Base-by-base conservation (phyloP, 1,140 invertebrate genomes). In the Bradynema listronoti region DNA sequence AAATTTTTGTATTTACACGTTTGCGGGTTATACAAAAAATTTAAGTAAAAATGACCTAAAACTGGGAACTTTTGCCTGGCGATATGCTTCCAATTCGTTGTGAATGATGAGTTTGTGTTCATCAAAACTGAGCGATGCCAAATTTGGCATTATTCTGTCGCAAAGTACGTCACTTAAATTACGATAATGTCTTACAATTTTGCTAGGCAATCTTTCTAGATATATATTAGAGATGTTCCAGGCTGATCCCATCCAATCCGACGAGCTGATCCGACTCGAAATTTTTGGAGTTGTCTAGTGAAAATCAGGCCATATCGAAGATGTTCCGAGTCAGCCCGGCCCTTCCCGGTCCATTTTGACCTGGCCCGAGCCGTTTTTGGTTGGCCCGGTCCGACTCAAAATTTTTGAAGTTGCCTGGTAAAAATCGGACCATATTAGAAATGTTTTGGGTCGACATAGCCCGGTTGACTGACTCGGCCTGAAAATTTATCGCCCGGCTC, bases 1-100 rank as follows among this genome's bases (percentile, higher is more conserved):
- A 0, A 46, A 49, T 29, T 22, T n/a, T 16, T 53, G 6, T 16
- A 55, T 6, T 49, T 24, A 25, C n/a, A 29, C 7, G 9, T 22
- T 22, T 34, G 2, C 19, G n/a, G 30, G 30, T 16, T 47, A 19
- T 47, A 29, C 7, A 22, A 47, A 22, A 50, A 19, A 50, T 19
- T 4, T 4, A 50, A 50, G n/a, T n/a, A n/a, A n/a, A 50, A 32
- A n/a, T 55, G 34, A 58, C 56, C 32, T 39, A 36, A 58, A 58
- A 4, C 25, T 14, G 14, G 56, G 56, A 22, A 58, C 25, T 51
- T 42, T 55, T 19, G 16, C 22, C 39, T 30, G 43, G 19, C 42
- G 47, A 33, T 22, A 25, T 27, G 36, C 30, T 25, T 58, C 56
- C 11, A 58, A 33, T 47, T 58, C 56, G 27, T 47, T 58, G 19